A percentile compares a stretch with the other conserved stretches of the same genome.
Evolutionary conservation across 2,888 invertebrate species (phyloP).

Genomic region (Meiosimyza decipiens): DNA sequence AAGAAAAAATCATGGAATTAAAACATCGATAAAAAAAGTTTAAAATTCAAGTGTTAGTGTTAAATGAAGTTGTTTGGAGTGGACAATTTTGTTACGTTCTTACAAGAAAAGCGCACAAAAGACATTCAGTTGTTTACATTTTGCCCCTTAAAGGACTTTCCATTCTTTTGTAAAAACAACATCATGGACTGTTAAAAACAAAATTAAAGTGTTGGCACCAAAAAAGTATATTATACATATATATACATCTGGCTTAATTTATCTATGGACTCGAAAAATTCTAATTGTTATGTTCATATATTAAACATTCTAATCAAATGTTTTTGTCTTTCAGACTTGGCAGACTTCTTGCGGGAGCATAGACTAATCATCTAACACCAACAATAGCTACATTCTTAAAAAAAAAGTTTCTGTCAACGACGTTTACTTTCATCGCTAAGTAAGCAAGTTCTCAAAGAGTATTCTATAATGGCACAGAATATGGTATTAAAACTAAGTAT

Average conservation of each 20-base stretch:
- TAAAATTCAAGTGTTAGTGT: conserved; percentile 30
- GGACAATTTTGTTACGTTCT: conserved; percentile 8
- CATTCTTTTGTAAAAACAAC: conserved; percentile 1
- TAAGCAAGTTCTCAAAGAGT: background rate
- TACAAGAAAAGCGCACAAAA: no score
- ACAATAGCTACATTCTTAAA: conserved; percentile 16
- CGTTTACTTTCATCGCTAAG: conserved; percentile 20
- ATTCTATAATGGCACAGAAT: no score
- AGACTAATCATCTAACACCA: conserved; percentile 29
- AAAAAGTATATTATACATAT: background rate
- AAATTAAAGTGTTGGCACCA: conserved; percentile 16
- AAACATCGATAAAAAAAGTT: conserved; percentile 8
- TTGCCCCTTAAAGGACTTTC: no score
- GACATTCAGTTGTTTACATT: no score
- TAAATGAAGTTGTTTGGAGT: conserved; percentile 14
- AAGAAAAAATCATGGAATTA: background rate
- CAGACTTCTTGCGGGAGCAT: conserved; percentile 40
- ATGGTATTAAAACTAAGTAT: no score
- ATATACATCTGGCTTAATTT: conserved; percentile 1
- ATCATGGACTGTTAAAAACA: conserved; percentile 21
- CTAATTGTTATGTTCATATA: conserved; percentile 7
- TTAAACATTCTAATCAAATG: conserved; percentile 41
- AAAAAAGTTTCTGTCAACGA: conserved; percentile 12
- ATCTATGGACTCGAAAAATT: background rate
- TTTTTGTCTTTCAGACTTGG: conserved; percentile 45